These are phyloP conservation scores for Todus mexicanus DNA, from an alignment of 2,797 vertebrate species.

Conservation along the genomic window DNA sequence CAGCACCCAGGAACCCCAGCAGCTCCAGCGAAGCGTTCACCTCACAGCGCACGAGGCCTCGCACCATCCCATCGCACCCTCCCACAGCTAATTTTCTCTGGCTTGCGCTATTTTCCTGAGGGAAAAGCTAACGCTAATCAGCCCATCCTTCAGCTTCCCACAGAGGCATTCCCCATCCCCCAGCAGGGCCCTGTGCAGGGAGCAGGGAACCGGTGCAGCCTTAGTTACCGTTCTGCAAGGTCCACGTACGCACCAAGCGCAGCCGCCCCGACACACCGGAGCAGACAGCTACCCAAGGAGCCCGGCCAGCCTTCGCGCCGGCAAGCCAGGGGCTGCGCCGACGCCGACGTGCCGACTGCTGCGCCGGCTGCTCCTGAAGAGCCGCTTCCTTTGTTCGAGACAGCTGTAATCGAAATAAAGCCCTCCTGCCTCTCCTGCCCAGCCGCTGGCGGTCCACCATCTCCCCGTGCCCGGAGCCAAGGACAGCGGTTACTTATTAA, in stretches of 20 bases:
- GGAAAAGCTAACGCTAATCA: neutral
- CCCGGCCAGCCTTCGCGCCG: neutral
- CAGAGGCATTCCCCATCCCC: neutral
- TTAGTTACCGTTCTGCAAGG: neutral
- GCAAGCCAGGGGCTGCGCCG: neutral
- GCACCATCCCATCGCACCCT: fast-evolving
- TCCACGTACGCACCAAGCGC: fast-evolving
- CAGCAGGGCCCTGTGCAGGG: fast-evolving
- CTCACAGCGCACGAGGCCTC: neutral
- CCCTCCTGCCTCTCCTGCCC: neutral
- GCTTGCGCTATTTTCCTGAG: neutral
- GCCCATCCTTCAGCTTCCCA: neutral
- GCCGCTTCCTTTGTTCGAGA: neutral
- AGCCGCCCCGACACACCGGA: fast-evolving
- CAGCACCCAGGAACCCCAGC: neutral
- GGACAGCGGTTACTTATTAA: conserved; percentile 24
- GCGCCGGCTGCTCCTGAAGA: neutral
- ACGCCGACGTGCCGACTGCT: neutral
- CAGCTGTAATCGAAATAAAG: neutral
- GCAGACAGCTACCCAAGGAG: neutral
- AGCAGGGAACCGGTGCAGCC: neutral
- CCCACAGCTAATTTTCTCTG: neutral
- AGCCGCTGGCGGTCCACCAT: fast-evolving
- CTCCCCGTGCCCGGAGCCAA: neutral
- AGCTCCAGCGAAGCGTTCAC: neutral